phyloP scores from a whole-genome alignment of 2,888 invertebrate species.

The Cerastis rubricosa region DNA sequence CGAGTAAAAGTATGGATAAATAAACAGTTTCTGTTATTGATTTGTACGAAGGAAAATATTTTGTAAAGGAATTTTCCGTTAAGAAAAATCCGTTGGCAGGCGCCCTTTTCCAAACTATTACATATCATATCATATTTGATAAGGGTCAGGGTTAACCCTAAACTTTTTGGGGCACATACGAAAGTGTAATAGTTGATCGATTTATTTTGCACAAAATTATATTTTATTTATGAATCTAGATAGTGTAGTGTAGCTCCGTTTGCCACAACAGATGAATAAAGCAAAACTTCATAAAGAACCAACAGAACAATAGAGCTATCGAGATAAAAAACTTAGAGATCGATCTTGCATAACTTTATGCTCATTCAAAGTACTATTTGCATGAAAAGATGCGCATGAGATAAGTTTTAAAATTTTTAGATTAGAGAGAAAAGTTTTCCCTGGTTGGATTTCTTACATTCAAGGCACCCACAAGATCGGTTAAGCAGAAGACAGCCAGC shows the following conservation, averaged over 20 bases:
- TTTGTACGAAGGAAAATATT: not conserved
- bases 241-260: too few relatives aligned
- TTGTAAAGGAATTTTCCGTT: constrained; percentile 8
- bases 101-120: constrained; percentile 1
- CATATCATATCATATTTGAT: constrained; percentile 11
- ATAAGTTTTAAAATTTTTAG: too few relatives aligned
- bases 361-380: not conserved
- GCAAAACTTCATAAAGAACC: too few relatives aligned
- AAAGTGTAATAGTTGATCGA: not conserved
- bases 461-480: too few relatives aligned
- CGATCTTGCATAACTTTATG: not conserved
- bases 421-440: too few relatives aligned
- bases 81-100: not conserved
- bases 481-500: too few relatives aligned
- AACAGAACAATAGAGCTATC: not conserved
- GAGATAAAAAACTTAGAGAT: too few relatives aligned
- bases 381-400: too few relatives aligned
- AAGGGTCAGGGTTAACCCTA: constrained; percentile 24
- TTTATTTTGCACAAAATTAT: not conserved
- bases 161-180: constrained; percentile 17
- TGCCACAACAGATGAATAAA: too few relatives aligned
- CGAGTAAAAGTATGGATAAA: not conserved
- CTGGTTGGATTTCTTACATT: too few relatives aligned
- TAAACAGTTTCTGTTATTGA: not conserved
- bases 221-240: not conserved